Evolutionary conservation across 2,797 vertebrate genomes (phyloP).

Genomic region (Eulemur coronatus): DNA sequence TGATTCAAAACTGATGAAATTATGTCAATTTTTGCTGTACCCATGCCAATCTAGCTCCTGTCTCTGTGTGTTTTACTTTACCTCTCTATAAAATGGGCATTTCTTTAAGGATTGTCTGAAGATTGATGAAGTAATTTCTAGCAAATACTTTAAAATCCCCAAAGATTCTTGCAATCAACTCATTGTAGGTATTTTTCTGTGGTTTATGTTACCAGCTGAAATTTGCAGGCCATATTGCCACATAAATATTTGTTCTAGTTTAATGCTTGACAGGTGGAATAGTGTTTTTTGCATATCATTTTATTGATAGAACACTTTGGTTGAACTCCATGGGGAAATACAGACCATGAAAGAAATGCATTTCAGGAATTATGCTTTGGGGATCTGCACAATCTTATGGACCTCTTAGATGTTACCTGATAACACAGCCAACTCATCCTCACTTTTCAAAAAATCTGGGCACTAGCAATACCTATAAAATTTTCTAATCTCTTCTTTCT

Average conservation of each 20-base stretch:
- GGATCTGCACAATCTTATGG: conserved; percentile 31
- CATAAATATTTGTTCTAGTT: conserved; percentile 70
- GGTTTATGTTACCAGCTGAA: conserved; percentile 65
- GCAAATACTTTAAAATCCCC: conserved; percentile 2
- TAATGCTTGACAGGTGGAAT: conserved; percentile 57
- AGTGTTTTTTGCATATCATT: conserved; percentile 52
- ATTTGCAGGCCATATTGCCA: not conserved
- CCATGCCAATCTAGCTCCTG: not conserved
- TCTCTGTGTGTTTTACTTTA: not conserved
- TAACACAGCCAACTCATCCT: not conserved
- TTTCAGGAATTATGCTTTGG: conserved; percentile 28
- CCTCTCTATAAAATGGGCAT: not conserved
- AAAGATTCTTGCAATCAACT: not conserved
- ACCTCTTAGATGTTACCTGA: conserved; percentile 19
- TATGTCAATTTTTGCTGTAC: not conserved
- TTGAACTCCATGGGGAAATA: conserved; percentile 51
- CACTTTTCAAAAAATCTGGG: not conserved
- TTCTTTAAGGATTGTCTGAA: conserved; percentile 15
- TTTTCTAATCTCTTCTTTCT: conserved; percentile 21
- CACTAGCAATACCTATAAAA: not conserved
- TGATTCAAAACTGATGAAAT: not conserved
- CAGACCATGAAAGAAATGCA: conserved; percentile 34
- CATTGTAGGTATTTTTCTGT: conserved; percentile 36
- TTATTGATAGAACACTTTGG: conserved; percentile 65
- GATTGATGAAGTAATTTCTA: conserved; percentile 44